Conservation (phyloP, 1,140 invertebrate species). For the Tribolium castaneum region DNA sequence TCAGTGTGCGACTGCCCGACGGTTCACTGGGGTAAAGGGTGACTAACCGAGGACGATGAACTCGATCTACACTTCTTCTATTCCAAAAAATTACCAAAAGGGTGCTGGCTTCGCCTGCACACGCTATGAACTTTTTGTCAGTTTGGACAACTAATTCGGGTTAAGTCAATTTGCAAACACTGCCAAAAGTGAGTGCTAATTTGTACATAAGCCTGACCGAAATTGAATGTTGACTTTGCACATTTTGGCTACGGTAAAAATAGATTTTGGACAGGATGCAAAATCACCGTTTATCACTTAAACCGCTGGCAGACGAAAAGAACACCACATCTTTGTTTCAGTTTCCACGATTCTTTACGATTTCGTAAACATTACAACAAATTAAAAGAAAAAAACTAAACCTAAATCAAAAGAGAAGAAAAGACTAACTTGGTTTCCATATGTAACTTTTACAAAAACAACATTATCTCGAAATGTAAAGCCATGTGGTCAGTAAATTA, state of each 20-base stretch:
- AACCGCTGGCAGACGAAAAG: too few species aligned
- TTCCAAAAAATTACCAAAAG: not conserved
- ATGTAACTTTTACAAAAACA: too few species aligned
- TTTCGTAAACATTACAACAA: too few species aligned
- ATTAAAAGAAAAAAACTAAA: too few species aligned
- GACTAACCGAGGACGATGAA: conserved; percentile 61
- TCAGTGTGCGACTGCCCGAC: conserved; percentile 62
- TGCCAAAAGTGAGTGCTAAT: conserved; percentile 30
- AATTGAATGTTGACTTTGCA: not conserved
- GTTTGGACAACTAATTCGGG: conserved; percentile 22
- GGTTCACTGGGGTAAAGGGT: conserved; percentile 63
- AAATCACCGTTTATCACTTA: not conserved
- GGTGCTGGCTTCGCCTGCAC: too few species aligned
- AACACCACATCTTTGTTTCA: too few species aligned
- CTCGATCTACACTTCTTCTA: not conserved
- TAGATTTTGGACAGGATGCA: not conserved
- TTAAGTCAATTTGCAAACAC: conserved; percentile 3
- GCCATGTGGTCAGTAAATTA: too few species aligned
- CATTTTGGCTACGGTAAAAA: not conserved
- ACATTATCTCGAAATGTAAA: too few species aligned
- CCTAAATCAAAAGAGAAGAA: too few species aligned
- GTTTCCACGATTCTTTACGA: too few species aligned
- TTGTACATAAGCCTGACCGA: conserved; percentile 4
- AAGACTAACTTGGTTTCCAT: too few species aligned
- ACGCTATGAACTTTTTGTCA: not conserved